phyloP scores from a whole-genome alignment of 2,888 invertebrate genomes.

The Amphipoea lucens region DNA sequence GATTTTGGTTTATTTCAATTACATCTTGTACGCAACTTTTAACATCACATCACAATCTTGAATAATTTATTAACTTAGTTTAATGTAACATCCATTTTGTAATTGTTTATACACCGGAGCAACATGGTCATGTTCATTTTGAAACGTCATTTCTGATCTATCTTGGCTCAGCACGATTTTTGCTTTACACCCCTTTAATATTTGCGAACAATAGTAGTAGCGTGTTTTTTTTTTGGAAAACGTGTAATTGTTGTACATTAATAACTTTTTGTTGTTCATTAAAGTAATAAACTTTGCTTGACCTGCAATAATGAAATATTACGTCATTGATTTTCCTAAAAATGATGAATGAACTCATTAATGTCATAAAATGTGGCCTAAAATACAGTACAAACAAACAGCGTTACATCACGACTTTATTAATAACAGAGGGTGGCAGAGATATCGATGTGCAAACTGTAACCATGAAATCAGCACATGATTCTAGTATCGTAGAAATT shows the following conservation, averaged over 20 bases:
- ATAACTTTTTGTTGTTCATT: slow-evolving; percentile 23
- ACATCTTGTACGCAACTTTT: background rate
- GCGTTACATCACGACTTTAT: background rate
- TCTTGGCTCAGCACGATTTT: slow-evolving; percentile 18
- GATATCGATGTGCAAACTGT: too few species aligned
- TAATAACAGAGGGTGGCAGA: background rate
- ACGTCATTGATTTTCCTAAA: background rate
- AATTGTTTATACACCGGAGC: slow-evolving; percentile 15
- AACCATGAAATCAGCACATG: too few species aligned
- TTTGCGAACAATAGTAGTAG: slow-evolving; percentile 45
- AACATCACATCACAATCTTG: background rate
- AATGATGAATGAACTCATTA: too few species aligned
- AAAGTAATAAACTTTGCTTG: slow-evolving; percentile 13
- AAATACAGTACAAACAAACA: background rate
- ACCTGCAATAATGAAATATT: slow-evolving; percentile 20
- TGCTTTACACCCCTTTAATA: slow-evolving; percentile 35
- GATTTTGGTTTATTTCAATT: background rate
- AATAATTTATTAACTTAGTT: background rate
- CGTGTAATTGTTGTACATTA: slow-evolving; percentile 46
- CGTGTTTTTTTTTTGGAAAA: slow-evolving; percentile 27
- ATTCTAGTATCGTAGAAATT: too few species aligned
- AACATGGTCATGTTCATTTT: slow-evolving; percentile 31
- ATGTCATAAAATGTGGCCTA: background rate
- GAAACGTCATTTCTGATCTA: background rate
- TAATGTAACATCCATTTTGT: background rate